Evolutionary conservation across 2,797 vertebrate genomes (phyloP).

Genomic region (Paratrypauchen microcephalus): DNA sequence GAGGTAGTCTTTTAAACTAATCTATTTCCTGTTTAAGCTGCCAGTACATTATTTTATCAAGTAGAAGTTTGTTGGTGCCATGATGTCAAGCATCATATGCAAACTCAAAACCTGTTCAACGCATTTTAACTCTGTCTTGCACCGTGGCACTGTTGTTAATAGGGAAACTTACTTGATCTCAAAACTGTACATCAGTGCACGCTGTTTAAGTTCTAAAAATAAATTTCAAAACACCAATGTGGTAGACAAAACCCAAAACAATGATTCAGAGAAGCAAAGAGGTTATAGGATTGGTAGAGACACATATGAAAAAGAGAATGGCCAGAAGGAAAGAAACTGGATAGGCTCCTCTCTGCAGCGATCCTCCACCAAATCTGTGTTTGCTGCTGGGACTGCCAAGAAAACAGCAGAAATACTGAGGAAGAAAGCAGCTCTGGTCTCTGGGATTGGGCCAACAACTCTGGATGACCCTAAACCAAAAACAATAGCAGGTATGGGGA

Average conservation of each 20-base stretch:
- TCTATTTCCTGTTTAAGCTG: background rate
- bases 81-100: slow-evolving; percentile 54
- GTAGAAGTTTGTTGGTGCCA: slow-evolving; percentile 13
- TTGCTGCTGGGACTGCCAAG: slow-evolving; percentile 83
- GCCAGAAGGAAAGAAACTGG: slow-evolving; percentile 6
- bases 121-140: slow-evolving; percentile 23
- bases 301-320: slow-evolving; percentile 4
- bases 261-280: slow-evolving; percentile 19
- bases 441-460: slow-evolving; percentile 22
- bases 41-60: background rate
- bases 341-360: slow-evolving; percentile 12
- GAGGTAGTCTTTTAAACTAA: background rate
- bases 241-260: slow-evolving; percentile 13
- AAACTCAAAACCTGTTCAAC: slow-evolving; percentile 47
- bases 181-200: slow-evolving; percentile 2
- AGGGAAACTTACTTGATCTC: slow-evolving; percentile 3
- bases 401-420: slow-evolving; percentile 62
- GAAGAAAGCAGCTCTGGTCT: slow-evolving; percentile 31
- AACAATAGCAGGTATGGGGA: slow-evolving; percentile 25
- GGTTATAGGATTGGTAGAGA: background rate
- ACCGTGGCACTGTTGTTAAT: slow-evolving; percentile 25
- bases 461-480: background rate
- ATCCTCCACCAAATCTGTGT: slow-evolving; percentile 69
- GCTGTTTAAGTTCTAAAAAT: slow-evolving; percentile 53
- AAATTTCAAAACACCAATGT: slow-evolving; percentile 12